Conservation (phyloP, 2,113 vertebrate species). For the Mohoua ochrocephala region DNA sequence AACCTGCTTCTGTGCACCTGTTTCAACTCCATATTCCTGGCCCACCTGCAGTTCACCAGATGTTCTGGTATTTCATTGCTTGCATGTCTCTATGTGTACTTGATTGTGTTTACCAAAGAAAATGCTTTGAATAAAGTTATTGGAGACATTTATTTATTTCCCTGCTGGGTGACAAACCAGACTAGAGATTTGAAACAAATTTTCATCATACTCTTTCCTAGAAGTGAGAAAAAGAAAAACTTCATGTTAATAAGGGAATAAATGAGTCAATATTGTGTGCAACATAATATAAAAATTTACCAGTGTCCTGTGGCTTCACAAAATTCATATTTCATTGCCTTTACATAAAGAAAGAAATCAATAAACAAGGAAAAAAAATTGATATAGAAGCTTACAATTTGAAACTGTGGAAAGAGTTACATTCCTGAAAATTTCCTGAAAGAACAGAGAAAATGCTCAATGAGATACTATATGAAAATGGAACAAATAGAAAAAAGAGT, state of each 20-base stretch:
- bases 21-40: background rate
- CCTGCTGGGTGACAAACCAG: slow-evolving; percentile 31
- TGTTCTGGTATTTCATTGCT: slow-evolving; percentile 42
- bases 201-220: background rate
- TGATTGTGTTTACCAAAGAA: slow-evolving; percentile 48
- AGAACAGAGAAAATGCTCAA: background rate
- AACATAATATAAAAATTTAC: background rate
- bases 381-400: background rate
- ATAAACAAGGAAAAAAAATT: background rate
- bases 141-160: slow-evolving; percentile 44
- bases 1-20: slow-evolving; percentile 33
- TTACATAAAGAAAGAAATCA: background rate
- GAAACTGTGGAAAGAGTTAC: background rate
- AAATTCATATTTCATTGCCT: background rate
- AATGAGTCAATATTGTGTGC: background rate
- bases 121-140: slow-evolving; percentile 30
- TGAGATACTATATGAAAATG: background rate
- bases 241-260: background rate
- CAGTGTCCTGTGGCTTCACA: background rate
- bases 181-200: background rate
- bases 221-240: slow-evolving; percentile 1
- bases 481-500: background rate
- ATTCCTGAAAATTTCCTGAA: background rate
- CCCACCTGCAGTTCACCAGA: slow-evolving; percentile 40
- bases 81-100: background rate